Percentiles rank a stretch among this genome's conserved stretches.
Evolutionary conservation across 2,113 vertebrate species (phyloP).

Genomic region (Eulacestoma nigropectus): DNA sequence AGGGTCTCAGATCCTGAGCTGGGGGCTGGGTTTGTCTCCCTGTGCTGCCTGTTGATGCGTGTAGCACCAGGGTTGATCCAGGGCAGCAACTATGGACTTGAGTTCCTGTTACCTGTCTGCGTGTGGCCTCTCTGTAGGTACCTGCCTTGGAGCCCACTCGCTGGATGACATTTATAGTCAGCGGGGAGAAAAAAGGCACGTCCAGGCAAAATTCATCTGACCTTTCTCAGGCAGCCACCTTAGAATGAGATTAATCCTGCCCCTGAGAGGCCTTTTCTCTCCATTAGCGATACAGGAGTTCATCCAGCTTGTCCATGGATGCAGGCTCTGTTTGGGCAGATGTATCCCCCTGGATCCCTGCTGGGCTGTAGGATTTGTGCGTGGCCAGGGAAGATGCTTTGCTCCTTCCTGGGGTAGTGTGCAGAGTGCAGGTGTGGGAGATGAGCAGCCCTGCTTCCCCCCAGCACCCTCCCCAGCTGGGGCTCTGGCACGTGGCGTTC

Average conservation of each 20-base stretch:
- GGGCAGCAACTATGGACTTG: background rate
- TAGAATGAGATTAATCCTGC: background rate
- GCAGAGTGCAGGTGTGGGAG: background rate
- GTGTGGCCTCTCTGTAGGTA: background rate
- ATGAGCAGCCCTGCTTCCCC: background rate
- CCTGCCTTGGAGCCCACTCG: background rate
- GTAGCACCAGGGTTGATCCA: background rate
- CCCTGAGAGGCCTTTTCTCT: conserved; percentile 1
- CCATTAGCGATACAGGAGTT: background rate
- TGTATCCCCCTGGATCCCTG: background rate
- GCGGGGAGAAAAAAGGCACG: background rate
- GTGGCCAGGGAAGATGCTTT: background rate
- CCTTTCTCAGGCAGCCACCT: conserved; percentile 34
- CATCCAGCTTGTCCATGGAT: background rate
- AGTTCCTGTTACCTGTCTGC: background rate
- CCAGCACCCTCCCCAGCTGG: background rate
- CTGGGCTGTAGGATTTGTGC: background rate
- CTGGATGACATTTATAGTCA: conserved; percentile 30
- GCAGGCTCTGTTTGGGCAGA: background rate
- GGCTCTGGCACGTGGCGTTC: background rate
- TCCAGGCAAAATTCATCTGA: conserved; percentile 13
- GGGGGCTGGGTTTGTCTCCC: background rate
- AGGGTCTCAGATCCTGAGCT: background rate
- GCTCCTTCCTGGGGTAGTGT: background rate
- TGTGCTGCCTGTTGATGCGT: rapidly evolving